A percentile compares a stretch with the other conserved stretches of the same genome.
Evolutionary conservation across 2,113 vertebrate genomes (phyloP).

Genomic region (Oreochromis aureus): DNA sequence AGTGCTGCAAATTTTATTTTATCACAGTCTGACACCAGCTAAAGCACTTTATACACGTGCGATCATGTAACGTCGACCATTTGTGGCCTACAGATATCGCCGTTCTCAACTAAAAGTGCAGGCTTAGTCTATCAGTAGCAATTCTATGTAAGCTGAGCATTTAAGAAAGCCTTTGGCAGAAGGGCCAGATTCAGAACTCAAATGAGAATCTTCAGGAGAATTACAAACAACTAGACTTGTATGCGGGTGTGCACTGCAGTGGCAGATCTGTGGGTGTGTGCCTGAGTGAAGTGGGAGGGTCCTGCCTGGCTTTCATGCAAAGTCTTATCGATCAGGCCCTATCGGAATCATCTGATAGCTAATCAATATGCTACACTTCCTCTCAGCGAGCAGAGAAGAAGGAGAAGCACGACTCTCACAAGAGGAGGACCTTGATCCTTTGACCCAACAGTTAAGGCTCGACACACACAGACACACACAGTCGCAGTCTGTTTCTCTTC

Average conservation of each 20-base stretch:
- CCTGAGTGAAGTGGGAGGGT: slow-evolving; percentile 46
- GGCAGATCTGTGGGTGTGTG: slow-evolving; percentile 59
- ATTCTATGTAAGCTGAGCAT: background rate
- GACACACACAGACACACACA: background rate
- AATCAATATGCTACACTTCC: slow-evolving; percentile 75
- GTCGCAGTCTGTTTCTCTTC: background rate
- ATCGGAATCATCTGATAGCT: slow-evolving; percentile 81
- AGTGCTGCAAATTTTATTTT: background rate
- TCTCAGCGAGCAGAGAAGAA: slow-evolving; percentile 50
- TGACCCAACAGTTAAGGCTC: slow-evolving; percentile 21
- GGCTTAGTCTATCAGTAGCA: background rate
- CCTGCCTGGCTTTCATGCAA: slow-evolving; percentile 67
- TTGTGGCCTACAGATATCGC: background rate
- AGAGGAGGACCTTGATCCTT: slow-evolving; percentile 65
- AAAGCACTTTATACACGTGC: background rate
- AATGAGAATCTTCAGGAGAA: slow-evolving; percentile 7
- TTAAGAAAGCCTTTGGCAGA: slow-evolving; percentile 13
- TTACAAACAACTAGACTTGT: slow-evolving; percentile 23
- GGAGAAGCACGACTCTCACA: slow-evolving; percentile 51
- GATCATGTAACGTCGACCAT: background rate
- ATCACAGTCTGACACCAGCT: background rate
- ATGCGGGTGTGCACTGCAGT: slow-evolving; percentile 25
- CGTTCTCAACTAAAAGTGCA: background rate
- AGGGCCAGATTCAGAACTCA: background rate
- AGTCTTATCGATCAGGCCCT: slow-evolving; percentile 70